A percentile compares a stretch with the other conserved stretches of the same genome.
These are phyloP conservation scores for Andrena praecox DNA, from an alignment of 2,888 invertebrate species.

Conservation along the genomic window DNA sequence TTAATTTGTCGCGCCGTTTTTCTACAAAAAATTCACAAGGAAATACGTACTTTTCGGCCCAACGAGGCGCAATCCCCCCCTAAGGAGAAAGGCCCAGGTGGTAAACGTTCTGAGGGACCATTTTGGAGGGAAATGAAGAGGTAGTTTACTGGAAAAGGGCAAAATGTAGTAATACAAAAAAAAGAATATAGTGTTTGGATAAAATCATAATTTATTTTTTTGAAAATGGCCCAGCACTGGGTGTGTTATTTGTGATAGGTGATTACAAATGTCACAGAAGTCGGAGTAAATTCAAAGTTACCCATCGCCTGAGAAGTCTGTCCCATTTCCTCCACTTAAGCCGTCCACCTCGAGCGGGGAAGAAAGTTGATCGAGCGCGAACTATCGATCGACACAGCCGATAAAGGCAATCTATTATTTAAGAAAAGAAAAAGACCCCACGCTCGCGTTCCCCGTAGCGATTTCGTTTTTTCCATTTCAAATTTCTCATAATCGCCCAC, in stretches of 20 bases:
- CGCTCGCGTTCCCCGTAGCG: conserved; percentile 44
- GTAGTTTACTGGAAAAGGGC: too few relatives aligned
- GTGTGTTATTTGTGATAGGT: too few relatives aligned
- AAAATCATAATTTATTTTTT: too few relatives aligned
- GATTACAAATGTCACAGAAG: not conserved
- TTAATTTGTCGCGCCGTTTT: too few relatives aligned
- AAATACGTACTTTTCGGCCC: too few relatives aligned
- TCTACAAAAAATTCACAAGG: too few relatives aligned
- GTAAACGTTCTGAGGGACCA: not conserved
- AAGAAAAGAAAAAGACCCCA: not conserved
- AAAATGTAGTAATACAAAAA: too few relatives aligned
- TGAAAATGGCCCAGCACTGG: too few relatives aligned
- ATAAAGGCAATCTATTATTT: conserved; percentile 56
- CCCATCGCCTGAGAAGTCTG: not conserved
- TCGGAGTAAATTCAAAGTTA: not conserved
- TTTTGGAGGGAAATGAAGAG: not conserved
- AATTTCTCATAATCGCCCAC: conserved; percentile 66
- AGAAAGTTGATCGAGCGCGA: conserved; percentile 20
- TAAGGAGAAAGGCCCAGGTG: not conserved
- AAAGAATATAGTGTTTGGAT: too few relatives aligned
- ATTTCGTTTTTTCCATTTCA: conserved; percentile 63
- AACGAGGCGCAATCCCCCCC: too few relatives aligned
- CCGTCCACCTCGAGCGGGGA: not conserved
- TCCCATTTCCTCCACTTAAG: conserved; percentile 16
- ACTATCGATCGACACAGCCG: conserved; percentile 36